Conservation (phyloP, 1,140 invertebrate genomes). For the Oncopodura yosiiana region DNA sequence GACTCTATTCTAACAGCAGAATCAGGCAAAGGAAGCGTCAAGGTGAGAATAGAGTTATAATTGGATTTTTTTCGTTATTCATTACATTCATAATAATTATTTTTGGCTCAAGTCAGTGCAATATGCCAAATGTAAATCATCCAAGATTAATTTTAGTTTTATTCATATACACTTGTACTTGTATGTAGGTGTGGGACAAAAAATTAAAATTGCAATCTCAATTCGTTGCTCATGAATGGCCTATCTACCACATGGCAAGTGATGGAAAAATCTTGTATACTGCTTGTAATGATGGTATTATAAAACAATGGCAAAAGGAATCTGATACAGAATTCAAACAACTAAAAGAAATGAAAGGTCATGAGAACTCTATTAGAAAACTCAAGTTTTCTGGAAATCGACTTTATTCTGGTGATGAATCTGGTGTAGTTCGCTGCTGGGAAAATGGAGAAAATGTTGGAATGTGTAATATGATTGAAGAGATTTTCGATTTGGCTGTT, state of each 20-base stretch:
- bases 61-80: too few species aligned
- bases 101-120: too few species aligned
- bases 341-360: not conserved
- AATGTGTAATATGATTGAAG: not conserved
- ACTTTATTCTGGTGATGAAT: conserved; percentile 4
- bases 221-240: conserved; percentile 5
- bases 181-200: conserved; percentile 2
- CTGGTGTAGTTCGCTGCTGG: not conserved
- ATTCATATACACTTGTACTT: too few species aligned
- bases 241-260: conserved; percentile 8
- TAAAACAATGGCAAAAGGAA: not conserved
- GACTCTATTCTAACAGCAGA: too few species aligned
- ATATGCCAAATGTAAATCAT: too few species aligned
- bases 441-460: conserved; percentile 1
- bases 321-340: not conserved
- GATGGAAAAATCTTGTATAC: conserved; percentile 3
- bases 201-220: not conserved
- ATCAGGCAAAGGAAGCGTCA: too few species aligned
- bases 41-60: too few species aligned
- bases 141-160: too few species aligned
- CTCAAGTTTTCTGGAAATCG: not conserved
- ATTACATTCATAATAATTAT: too few species aligned
- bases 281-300: not conserved
- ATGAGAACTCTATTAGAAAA: not conserved
- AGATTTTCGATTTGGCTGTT: conserved; percentile 4